Evolutionary conservation across 1,140 invertebrate species (phyloP).

Genomic region (Drosophila leontia): DNA sequence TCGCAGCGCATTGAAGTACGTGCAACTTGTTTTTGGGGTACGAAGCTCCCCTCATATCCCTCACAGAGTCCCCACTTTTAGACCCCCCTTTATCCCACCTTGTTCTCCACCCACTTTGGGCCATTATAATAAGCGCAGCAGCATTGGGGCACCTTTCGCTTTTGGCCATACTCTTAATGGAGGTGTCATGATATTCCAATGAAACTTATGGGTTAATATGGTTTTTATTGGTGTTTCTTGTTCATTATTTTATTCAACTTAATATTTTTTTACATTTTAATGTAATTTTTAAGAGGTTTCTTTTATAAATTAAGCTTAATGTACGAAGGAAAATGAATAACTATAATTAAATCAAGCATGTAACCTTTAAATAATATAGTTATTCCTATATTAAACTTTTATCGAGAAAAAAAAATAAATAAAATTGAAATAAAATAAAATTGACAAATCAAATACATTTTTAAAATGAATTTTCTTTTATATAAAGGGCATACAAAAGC

Average conservation of each 20-base stretch:
- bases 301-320: background rate
- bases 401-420: too few species aligned
- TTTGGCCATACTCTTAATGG: conserved; percentile 33
- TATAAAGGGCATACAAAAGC: too few species aligned
- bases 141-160: conserved; percentile 65
- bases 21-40: conserved; percentile 70
- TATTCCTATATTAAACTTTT: too few species aligned
- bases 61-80: background rate
- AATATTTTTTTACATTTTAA: too few species aligned
- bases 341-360: too few species aligned
- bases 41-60: background rate
- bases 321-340: background rate
- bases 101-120: conserved; percentile 13
- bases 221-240: background rate
- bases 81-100: background rate
- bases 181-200: conserved; percentile 14
- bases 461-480: too few species aligned
- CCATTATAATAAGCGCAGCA: conserved; percentile 47
- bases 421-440: too few species aligned
- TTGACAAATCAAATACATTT: too few species aligned
- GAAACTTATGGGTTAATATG: background rate
- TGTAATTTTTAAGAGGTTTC: too few species aligned
- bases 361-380: too few species aligned
- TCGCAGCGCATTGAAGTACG: conserved; percentile 59
- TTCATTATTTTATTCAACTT: background rate